These are phyloP conservation scores for Pharmacophagus antenor DNA, from an alignment of 2,888 invertebrate genomes.

Conservation along the genomic window DNA sequence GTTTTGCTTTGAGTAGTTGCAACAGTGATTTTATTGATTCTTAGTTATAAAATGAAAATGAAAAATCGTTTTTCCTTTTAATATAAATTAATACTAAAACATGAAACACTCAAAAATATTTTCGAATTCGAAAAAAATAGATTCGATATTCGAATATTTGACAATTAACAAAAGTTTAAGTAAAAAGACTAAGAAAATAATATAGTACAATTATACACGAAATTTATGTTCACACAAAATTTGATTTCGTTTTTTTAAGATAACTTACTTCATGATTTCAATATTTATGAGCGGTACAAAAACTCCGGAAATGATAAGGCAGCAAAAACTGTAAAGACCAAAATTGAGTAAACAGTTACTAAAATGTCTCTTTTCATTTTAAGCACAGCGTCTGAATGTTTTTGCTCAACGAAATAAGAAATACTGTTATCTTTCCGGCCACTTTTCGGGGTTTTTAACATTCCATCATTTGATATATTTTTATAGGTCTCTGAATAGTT, in stretches of 20 bases:
- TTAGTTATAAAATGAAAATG: neutral
- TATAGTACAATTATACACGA: neutral
- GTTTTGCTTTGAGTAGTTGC: too few relatives aligned
- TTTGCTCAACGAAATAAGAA: neutral
- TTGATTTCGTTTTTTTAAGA: neutral
- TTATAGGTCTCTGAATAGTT: neutral
- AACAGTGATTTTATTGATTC: neutral
- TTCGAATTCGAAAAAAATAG: too few relatives aligned
- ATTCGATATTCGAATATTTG: too few relatives aligned
- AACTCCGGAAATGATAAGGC: conserved; percentile 66
- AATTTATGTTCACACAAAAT: neutral
- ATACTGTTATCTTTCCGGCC: neutral
- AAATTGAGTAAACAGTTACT: conserved; percentile 67
- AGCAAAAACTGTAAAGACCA: conserved; percentile 69
- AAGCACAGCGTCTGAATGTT: conserved; percentile 49
- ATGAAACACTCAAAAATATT: neutral
- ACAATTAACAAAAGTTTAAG: neutral
- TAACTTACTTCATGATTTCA: conserved; percentile 1
- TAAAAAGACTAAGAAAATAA: conserved; percentile 2
- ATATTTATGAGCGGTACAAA: conserved; percentile 36
- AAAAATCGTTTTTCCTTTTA: neutral
- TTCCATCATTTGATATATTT: conserved; percentile 1
- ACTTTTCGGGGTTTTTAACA: neutral
- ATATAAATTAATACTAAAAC: neutral
- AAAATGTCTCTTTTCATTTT: conserved; percentile 68